Evolutionary conservation across 2,888 invertebrate species (phyloP), one percentile per base, ranked within the genome.

Genomic region (Papilio demoleus): DNA sequence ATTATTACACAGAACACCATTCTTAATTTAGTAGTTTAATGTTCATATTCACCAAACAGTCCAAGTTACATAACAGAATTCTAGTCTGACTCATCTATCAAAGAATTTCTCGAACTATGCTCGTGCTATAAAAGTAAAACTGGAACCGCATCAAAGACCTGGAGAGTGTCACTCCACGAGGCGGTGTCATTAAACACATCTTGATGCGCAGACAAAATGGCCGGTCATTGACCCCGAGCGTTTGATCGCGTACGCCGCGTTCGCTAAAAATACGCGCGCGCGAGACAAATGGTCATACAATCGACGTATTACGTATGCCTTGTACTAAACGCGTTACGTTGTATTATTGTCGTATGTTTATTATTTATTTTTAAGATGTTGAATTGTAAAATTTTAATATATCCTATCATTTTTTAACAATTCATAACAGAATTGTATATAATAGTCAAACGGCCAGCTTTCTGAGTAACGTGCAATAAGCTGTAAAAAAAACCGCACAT

Each of bases 241-340:
- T 74, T 71, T 70, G 73, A 70, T 74, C 74, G 77, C 70, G 73
- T 73, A 76, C 76, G 74, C 74, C 76, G 77, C 79, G 77, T 72
- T 76, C 77, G 79, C 81, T 81, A 81, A 81, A 82, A 78, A 81
- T 81, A 82, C 77, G 79, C 77, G 76, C 79, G 74, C 67, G 69
- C 70, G 70, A 70, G 68, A 65, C 70, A 77, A 76, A 77, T 79
- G 70, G 72, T 74, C 75, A 80, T 72, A 61, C 60, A 65, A 22
- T 47, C 31, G 42, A 45, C 45, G 22, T 9, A 40, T 27, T 58
- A 34, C 58, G 65, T 65, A 58, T 31, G 40, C 19, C 34, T 31
- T 19, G 59, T 38, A 59, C 53, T 31, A 53, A 3, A 31, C 27
- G 8, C 8, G 9, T 53, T 53, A 56, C 53, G n/a, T 31, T 56